Conservation (phyloP, 2,888 invertebrate genomes). For the Pteria penguin region DNA sequence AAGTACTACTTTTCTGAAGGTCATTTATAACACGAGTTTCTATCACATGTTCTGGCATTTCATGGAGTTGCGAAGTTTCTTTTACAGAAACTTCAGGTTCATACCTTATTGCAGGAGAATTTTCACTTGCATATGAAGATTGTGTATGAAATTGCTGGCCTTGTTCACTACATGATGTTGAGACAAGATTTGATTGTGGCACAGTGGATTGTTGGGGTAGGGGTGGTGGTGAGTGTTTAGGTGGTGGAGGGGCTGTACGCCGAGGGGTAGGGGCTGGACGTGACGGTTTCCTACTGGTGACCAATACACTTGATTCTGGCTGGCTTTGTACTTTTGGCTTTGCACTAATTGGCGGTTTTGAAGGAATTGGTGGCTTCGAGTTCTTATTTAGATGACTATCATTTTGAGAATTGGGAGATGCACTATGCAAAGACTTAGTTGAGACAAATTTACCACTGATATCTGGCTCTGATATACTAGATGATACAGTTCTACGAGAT, state of each 20-base stretch:
- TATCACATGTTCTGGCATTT: no score
- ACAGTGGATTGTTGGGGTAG: constrained; percentile 25
- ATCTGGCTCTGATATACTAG: constrained; percentile 4
- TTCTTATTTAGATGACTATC: not conserved
- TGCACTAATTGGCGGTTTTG: constrained; percentile 35
- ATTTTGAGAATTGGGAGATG: not conserved
- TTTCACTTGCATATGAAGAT: no score
- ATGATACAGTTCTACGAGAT: not conserved
- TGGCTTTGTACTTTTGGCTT: constrained; percentile 31
- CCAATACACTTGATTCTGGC: not conserved
- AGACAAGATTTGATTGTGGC: constrained; percentile 3
- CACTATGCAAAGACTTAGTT: not conserved
- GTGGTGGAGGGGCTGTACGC: constrained; percentile 51
- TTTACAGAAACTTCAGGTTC: no score
- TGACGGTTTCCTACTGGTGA: not conserved
- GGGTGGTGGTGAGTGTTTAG: constrained; percentile 34
- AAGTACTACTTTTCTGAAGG: no score
- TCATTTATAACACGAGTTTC: no score
- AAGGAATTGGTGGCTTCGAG: constrained; percentile 35
- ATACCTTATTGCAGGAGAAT: no score
- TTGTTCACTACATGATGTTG: constrained; percentile 9
- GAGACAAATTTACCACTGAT: not conserved
- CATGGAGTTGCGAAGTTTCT: no score
- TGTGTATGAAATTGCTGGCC: no score
- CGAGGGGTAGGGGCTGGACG: constrained; percentile 49